Base-by-base conservation (phyloP, 2,797 vertebrate species). In the Picus viridis region DNA sequence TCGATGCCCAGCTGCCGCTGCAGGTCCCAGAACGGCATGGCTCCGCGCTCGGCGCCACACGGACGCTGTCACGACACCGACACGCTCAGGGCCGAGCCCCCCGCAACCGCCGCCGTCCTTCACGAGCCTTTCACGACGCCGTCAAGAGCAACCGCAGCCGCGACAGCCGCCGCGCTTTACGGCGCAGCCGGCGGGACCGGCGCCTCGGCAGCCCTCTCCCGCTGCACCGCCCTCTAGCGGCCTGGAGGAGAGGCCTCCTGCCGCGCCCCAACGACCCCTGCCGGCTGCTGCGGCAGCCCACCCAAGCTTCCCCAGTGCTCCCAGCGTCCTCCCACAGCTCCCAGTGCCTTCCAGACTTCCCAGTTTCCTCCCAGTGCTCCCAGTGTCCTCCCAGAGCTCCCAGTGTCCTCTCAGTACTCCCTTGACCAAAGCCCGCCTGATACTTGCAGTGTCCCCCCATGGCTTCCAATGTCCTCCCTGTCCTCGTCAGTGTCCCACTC, bases 21-120 rank as follows among this genome's bases (percentile, higher is more conserved):
- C 34, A 99, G 3, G 72, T 98, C 98, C 45, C 98, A 24, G 36
- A 99, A 97, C 7, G 99, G 99, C 99, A 99, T 99, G 97, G 86
- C 97, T 63, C 20, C 65, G 56, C 72, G 34, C 3, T 9, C 8
- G 57, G 34, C 63, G 32, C 79, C 29, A 30, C 49, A 32, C 57
- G 3, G 57, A 2, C 74, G 3, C 87, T 45, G 17, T 45, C 54
- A 5, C 77, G 10, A 34, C 32, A 6, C 59, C 0, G 10, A 24
- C 20, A 14, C 17, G 30, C 2, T 39, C 39, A 5, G 7, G 6
- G 0, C 51, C 63, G 8, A 9, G 7, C 11, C 34, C 34, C 29
- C 6, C 26, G 4, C 29, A 22, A 7, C 64, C 19, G 3, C 43
- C 23, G 10, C 76, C 64, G 88, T 82, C 87, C 95, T 83, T 82